Evolutionary conservation across 2,888 invertebrate genomes (phyloP), one percentile per base, ranked within the genome.

Genomic region (Plagiodera versicolora): DNA sequence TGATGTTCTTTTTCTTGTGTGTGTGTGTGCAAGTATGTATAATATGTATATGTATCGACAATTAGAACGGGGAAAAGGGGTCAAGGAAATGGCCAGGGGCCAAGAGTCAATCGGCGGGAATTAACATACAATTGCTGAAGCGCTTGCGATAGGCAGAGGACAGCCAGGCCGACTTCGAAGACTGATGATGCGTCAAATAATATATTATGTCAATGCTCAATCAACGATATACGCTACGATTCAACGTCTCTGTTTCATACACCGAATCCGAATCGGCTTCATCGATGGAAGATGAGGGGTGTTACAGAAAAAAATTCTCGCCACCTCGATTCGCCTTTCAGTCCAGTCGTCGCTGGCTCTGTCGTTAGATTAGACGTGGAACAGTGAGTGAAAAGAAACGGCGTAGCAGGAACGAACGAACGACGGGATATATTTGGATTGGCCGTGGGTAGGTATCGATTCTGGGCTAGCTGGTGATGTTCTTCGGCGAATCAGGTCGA

Each of bases 31-130:
- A n/a, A n/a, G n/a, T n/a, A n/a, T n/a, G n/a, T n/a, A n/a, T n/a
- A n/a, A n/a, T n/a, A 58, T 58, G 55, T 53, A 56, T 60, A 45
- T 56, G 61, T 56, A 62, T 61, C 61, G 46, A 51, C 54, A 65
- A 56, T 60, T 45, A 53, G 45, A 62, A 54, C 62, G 57, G 60
- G 60, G 64, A 65, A 65, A 65, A 61, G 63, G 69, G 75, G 74
- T 75, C 75, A 75, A 75, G 75, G 74, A 62, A 63, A 51, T 60
- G 67, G 73, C 67, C 71, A 64, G 71, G 68, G 74, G 74, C 71
- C 73, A 74, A 73, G 70, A 74, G 75, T 73, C 75, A 75, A 74
- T 72, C 70, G 61, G 60, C 65, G 62, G 39, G 67, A 72, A 72
- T 72, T 72, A 70, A 60, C 69, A 72, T 69, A 72, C 70, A 72